A percentile compares a stretch with the other conserved stretches of the same genome.
Evolutionary conservation across 2,797 vertebrate genomes (phyloP).

Genomic region (Caiman crocodilus): DNA sequence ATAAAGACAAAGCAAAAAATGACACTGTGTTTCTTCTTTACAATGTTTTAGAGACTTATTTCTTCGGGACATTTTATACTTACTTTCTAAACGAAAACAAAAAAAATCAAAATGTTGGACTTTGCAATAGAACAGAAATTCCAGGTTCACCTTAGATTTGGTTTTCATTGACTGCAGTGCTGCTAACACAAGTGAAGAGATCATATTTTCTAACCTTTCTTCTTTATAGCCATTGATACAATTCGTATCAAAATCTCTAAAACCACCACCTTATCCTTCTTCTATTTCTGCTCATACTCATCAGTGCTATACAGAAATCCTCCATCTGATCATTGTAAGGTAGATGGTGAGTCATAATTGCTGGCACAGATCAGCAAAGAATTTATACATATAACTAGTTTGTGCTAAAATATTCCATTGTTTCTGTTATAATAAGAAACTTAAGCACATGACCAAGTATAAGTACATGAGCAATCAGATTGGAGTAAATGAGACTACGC

Average conservation of each 20-base stretch:
- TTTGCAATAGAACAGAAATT: background rate
- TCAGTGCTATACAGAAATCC: background rate
- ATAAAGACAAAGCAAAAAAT: conserved; percentile 34
- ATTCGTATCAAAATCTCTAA: background rate
- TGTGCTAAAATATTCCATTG: conserved; percentile 67
- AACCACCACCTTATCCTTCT: conserved; percentile 3
- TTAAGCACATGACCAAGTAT: conserved; percentile 47
- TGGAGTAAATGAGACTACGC: conserved; percentile 23
- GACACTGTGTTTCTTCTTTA: conserved; percentile 29
- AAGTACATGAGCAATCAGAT: conserved; percentile 53
- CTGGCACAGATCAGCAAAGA: conserved; percentile 54
- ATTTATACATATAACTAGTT: conserved; percentile 27
- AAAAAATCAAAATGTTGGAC: background rate
- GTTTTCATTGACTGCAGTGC: conserved; percentile 30
- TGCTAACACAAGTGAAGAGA: background rate
- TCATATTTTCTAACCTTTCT: background rate
- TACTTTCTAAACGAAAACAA: background rate
- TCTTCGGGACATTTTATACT: background rate
- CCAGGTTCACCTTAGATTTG: background rate
- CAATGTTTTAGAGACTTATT: conserved; percentile 19
- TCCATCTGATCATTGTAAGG: background rate
- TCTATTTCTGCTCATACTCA: background rate
- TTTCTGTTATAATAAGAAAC: background rate
- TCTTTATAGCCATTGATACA: background rate
- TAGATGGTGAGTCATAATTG: background rate